Percentiles rank a stretch among this genome's conserved stretches.
phyloP scores from a whole-genome alignment of 2,888 invertebrate genomes.

The Pediacus dermestoides region DNA sequence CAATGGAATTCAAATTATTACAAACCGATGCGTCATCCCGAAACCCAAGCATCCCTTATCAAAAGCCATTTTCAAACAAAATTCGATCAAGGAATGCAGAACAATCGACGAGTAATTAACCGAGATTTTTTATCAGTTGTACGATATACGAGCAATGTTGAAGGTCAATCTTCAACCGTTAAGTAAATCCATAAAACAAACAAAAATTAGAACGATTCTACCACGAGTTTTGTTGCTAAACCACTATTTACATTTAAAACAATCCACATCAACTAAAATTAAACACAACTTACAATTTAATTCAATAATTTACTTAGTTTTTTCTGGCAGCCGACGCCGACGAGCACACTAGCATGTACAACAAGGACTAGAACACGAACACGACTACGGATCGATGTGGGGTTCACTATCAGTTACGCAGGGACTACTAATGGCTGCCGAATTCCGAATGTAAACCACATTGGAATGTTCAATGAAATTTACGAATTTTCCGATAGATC shows the following conservation, averaged over 20 bases:
- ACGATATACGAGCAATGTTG: conserved; percentile 22
- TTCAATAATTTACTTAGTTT: conserved; percentile 39
- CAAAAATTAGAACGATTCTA: neutral
- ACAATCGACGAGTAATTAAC: conserved; percentile 11
- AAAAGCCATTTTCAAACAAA: conserved; percentile 8
- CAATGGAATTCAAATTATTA: conserved; percentile 25
- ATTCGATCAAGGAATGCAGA: conserved; percentile 10
- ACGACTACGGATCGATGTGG: conserved; percentile 46
- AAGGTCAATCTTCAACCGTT: conserved; percentile 35
- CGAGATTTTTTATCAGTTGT: conserved; percentile 16
- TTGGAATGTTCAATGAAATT: neutral
- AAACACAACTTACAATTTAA: conserved; percentile 42
- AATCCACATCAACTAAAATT: conserved; percentile 20
- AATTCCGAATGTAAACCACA: neutral
- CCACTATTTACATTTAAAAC: conserved; percentile 19
- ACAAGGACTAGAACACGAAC: conserved; percentile 49
- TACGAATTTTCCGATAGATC: too few species aligned
- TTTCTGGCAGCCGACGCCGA: conserved; percentile 41
- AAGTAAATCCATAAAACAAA: too few species aligned
- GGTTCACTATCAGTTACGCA: conserved; percentile 46
- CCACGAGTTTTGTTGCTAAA: conserved; percentile 4
- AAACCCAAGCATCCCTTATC: conserved; percentile 4
- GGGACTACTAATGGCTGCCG: conserved; percentile 42
- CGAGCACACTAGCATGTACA: conserved; percentile 35
- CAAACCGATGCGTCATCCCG: conserved; percentile 11